Evolutionary conservation across 1,140 invertebrate species (phyloP), one percentile per base, ranked within the genome.

Genomic region (Sitophilus oryzae): DNA sequence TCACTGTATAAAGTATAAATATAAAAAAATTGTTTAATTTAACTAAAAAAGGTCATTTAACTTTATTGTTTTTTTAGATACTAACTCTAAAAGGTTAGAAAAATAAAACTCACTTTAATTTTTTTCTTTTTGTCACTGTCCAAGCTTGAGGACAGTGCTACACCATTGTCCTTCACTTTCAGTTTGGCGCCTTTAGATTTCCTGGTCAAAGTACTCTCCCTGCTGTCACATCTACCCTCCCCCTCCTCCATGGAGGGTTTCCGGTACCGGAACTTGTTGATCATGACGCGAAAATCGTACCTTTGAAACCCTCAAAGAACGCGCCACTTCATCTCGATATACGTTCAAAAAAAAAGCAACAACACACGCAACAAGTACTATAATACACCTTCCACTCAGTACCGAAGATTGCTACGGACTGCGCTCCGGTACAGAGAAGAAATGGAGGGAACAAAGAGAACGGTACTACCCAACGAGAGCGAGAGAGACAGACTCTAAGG

Each of bases 251-350:
- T 55, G 6, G 56, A 35, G 10, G 63, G 64, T 44, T 67, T 67
- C 38, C 56, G 62, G 37, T 67, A 67, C 23, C 66, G 56, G 54
- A 67, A 67, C 52, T 67, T 67, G 52, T 65, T 66, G 20, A 67
- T 67, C 66, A 67, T 66, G 35, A 57, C 59, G 16, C 3, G 40
- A 11, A 47, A 51, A 14, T 52, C 44, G 30, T 21, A 52, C 25
- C 5, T 38, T 19, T 18, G 35, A 25, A 45, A 51, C n/a, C 19
- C 38, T 40, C 10, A 9, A 37, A 42, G 34, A 18, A 8, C 19
- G 52, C 52, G 52, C 42, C 23, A 46, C 44, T 41, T 30, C 15
- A 34, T 47, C 36, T 41, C 20, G 18, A 15, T 36, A 52, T 34
- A 37, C 11, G 22, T 22, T 22, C 14, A 14, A 44, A 20, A 20